These are phyloP conservation scores for Apamea epomidion DNA, from an alignment of 2,888 invertebrate species.

Conservation along the genomic window DNA sequence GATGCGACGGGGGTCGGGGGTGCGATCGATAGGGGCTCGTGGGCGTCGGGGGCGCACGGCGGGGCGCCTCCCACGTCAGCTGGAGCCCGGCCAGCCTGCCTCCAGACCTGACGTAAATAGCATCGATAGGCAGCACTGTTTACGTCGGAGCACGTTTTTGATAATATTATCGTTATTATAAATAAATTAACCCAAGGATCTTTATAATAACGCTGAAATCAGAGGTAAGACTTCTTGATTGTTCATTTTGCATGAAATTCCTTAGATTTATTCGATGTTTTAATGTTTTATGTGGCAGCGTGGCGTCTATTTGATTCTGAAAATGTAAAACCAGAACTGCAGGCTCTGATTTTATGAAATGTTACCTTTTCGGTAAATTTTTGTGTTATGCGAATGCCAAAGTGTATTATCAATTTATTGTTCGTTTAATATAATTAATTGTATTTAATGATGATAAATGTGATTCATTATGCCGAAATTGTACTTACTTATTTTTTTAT, in stretches of 20 bases:
- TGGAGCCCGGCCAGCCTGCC: constrained; percentile 73
- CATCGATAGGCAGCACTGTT: constrained; percentile 57
- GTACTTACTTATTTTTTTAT: background rate
- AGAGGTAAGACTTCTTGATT: constrained; percentile 33
- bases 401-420: background rate
- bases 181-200: constrained; percentile 16
- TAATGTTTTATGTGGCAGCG: constrained; percentile 9
- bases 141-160: constrained; percentile 50
- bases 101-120: constrained; percentile 70
- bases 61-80: constrained; percentile 74
- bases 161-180: constrained; percentile 35
- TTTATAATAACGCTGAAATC: background rate
- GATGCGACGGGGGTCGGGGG: constrained; percentile 73
- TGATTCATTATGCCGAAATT: background rate
- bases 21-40: constrained; percentile 73
- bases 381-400: constrained; percentile 3
- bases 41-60: constrained; percentile 63
- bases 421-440: background rate
- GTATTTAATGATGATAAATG: background rate
- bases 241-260: background rate
- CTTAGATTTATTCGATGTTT: constrained; percentile 15
- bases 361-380: background rate
- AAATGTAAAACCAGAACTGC: constrained; percentile 23
- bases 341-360: background rate
- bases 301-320: background rate